Percentiles rank a stretch among this genome's conserved stretches.
Evolutionary conservation across 2,113 vertebrate species (phyloP).

Genomic region (Pristiophorus japonicus): DNA sequence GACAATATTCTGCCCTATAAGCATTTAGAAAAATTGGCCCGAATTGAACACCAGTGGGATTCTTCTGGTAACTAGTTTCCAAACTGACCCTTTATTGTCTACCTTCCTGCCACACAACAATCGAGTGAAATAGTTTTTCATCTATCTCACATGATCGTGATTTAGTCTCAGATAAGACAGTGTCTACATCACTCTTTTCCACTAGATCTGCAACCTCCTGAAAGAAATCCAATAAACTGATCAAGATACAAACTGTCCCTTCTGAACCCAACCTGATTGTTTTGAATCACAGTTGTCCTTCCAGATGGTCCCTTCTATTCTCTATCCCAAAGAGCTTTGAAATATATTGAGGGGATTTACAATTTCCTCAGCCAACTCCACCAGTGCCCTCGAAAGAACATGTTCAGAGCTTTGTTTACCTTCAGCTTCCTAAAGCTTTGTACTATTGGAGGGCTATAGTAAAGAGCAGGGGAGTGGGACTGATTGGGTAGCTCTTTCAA

Average conservation of each 20-base stretch:
- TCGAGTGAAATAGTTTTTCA: neutral
- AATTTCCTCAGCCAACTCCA: too few species aligned
- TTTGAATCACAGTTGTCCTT: neutral
- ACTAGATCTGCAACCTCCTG: neutral
- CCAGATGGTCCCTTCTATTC: neutral
- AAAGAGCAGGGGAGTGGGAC: neutral
- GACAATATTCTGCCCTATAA: neutral
- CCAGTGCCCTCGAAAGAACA: neutral
- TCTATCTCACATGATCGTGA: neutral
- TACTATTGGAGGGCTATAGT: neutral
- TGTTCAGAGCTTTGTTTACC: neutral
- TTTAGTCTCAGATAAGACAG: neutral
- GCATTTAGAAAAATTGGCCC: neutral
- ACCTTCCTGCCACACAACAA: neutral
- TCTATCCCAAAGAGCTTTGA: neutral
- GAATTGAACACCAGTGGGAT: neutral
- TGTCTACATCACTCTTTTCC: neutral
- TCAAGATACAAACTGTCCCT: neutral
- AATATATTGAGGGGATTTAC: neutral
- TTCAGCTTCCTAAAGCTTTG: neutral
- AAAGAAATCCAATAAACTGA: neutral
- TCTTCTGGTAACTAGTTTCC: neutral
- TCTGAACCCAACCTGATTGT: neutral
- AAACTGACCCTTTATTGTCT: neutral
- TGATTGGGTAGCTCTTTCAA: neutral